Percentiles rank a stretch among this genome's conserved stretches.
phyloP scores from a whole-genome alignment of 2,797 vertebrate species.

The Triplophysa yarkandensis region DNA sequence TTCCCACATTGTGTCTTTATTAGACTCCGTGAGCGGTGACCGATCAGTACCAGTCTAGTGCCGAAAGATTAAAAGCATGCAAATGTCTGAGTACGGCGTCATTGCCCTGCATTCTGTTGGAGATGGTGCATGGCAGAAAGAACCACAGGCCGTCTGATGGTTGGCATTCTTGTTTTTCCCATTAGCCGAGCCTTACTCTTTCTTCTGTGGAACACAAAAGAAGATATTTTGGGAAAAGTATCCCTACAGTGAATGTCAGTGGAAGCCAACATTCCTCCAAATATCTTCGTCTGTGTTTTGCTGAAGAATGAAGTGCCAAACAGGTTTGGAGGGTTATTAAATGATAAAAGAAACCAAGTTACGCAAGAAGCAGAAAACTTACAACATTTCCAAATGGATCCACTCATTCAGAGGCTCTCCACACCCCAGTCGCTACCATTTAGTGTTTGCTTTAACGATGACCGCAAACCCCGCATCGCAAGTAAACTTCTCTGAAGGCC shows the following conservation, averaged over 20 bases:
- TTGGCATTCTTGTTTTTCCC: background rate
- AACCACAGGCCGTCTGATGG: conserved; percentile 8
- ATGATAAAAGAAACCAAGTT: conserved; percentile 11
- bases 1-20: conserved; percentile 65
- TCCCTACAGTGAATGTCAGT: too few relatives aligned
- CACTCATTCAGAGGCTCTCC: conserved; percentile 29
- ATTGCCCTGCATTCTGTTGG: background rate
- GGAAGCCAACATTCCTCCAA: too few relatives aligned
- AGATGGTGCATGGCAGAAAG: conserved; percentile 7
- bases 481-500: conserved; percentile 46
- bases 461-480: conserved; percentile 66
- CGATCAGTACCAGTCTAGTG: conserved; percentile 51
- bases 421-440: conserved; percentile 39
- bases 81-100: conserved; percentile 20
- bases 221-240: too few relatives aligned
- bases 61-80: conserved; percentile 50
- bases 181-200: background rate
- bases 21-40: conserved; percentile 52
- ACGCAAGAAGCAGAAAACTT: conserved; percentile 45
- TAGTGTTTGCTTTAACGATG: conserved; percentile 55
- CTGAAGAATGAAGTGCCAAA: too few relatives aligned
- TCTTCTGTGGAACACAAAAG: too few relatives aligned
- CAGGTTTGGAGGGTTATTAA: too few relatives aligned
- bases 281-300: too few relatives aligned
- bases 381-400: conserved; percentile 43